Conservation (phyloP, 2,113 vertebrate genomes). For the Hippolais icterina region DNA sequence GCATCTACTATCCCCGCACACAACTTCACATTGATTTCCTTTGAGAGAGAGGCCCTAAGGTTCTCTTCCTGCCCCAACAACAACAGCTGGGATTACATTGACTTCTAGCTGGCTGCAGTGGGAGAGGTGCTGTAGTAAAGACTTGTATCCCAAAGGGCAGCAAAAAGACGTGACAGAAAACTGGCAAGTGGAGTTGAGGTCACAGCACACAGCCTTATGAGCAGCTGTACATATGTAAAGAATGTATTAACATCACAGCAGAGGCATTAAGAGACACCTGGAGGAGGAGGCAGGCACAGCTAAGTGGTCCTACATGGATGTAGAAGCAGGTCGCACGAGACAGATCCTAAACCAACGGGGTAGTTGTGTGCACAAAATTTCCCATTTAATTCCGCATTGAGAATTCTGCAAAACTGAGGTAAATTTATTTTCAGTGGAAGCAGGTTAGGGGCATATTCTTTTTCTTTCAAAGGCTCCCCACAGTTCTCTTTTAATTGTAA, state of each 20-base stretch:
- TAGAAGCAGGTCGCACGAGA: fast-evolving
- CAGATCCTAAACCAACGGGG: neutral
- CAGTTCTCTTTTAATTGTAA: neutral
- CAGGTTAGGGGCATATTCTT: neutral
- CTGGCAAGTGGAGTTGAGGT: neutral
- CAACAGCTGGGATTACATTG: neutral
- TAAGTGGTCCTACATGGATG: neutral
- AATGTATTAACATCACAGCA: neutral
- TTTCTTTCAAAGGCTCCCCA: neutral
- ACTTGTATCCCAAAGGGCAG: neutral
- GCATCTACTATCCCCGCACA: neutral
- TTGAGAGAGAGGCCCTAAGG: neutral
- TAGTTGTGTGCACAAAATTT: neutral
- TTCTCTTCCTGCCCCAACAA: neutral
- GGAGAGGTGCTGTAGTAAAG: neutral
- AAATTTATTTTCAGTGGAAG: neutral
- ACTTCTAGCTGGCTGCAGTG: neutral
- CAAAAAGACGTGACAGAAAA: neutral
- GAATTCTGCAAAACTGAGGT: neutral
- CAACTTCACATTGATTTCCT: neutral
- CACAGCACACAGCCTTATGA: neutral
- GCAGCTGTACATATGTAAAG: neutral
- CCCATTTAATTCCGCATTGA: neutral
- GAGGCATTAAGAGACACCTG: neutral
- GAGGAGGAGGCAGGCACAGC: neutral